Evolutionary conservation across 2,797 vertebrate genomes (phyloP), one percentile per base, ranked within the genome.

Genomic region (Cephalopachus bancanus): DNA sequence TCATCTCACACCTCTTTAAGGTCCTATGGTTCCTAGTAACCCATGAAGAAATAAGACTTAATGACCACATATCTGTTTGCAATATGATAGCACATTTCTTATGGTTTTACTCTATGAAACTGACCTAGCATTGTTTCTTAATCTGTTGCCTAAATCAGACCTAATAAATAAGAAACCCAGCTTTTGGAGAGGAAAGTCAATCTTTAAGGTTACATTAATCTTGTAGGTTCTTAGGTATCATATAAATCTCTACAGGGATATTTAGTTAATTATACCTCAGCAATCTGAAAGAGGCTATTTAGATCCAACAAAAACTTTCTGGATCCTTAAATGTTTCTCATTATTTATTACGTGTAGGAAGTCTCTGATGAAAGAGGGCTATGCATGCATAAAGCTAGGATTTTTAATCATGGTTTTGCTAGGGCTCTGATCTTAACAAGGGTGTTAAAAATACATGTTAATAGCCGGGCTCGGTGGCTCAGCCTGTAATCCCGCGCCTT

Each of bases 321-420:
- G 74, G 78, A 62, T 20, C 14, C 57, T 93, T 84, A 81, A 74
- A 59, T 81, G 49, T 81, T 6, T 80, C 14, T 57, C 51, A 60
- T 88, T 89, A 57, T 60, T 95, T 95, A 78, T 89, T 3, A 28
- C 28, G 7, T 30, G 51, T 33, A 60, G 37, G 49, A 96, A 84
- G 64, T 78, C 24, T 26, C 62, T 22, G 55, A 0, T 89, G 83
- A 72, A 74, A 93, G 20, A 11, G 12, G 2, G 62, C 49, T 59
- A 44, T 44, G 24, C 28, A 53, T 7, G 59, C 4, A n/a, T 5
- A 75, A 55, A 22, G 4, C 26, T 37, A 65, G 49, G 28, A 0
- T 83, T 76, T 88, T 90, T 81, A 65, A 88, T 55, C 20, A 69
- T 91, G 89, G 75, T 93, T 94, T 95, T 76, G 19, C 12, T 33